phyloP scores from a whole-genome alignment of 2,888 invertebrate genomes.

The Cantharis rustica region DNA sequence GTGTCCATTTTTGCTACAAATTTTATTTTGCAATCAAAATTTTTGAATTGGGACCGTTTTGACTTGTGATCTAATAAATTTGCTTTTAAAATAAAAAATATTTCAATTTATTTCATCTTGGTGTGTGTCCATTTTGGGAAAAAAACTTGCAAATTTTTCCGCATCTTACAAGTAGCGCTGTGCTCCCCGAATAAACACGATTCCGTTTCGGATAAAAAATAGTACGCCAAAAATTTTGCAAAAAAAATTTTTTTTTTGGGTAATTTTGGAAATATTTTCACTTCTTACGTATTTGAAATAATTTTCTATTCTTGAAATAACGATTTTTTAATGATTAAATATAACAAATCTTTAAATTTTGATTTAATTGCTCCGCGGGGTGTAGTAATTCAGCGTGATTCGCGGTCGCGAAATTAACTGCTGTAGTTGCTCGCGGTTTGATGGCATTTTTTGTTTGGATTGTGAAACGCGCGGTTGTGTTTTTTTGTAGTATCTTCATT shows the following conservation, averaged over 20 bases:
- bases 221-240: neutral
- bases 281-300: neutral
- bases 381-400: neutral
- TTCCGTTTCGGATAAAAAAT: neutral
- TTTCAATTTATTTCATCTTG: no score
- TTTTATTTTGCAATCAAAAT: no score
- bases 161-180: neutral
- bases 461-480: neutral
- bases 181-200: neutral
- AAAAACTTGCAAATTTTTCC: neutral
- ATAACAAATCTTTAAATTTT: neutral
- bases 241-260: neutral
- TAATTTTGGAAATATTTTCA: neutral
- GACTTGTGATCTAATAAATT: no score
- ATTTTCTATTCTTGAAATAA: neutral
- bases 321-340: neutral
- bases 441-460: neutral
- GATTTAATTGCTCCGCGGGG: neutral
- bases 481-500: neutral
- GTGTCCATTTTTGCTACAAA: no score
- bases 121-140: neutral
- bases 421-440: neutral
- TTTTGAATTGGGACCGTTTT: no score
- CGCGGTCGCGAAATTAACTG: neutral
- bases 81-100: no score